A percentile compares a stretch with the other conserved stretches of the same genome.
Conservation (phyloP, 2,113 vertebrate species). For the Paradisaea rubra region DNA sequence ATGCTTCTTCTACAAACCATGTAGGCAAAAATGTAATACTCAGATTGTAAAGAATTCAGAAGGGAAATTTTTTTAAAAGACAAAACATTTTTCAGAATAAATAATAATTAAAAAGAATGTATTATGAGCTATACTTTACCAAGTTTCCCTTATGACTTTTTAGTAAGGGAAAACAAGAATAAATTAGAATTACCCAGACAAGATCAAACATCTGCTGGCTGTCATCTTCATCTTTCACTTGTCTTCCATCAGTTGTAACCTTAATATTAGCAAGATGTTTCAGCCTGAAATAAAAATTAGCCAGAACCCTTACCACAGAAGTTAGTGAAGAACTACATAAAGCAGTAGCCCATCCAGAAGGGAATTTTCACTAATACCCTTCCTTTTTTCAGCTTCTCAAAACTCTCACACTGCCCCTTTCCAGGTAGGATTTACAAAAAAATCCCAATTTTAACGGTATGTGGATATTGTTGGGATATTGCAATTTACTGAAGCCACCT, state of each 20-base stretch:
- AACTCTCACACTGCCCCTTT: neutral
- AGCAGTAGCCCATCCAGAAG: neutral
- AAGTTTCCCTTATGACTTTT: neutral
- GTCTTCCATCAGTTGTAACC: neutral
- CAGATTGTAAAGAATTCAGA: neutral
- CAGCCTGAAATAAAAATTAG: constrained; percentile 17
- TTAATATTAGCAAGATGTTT: constrained; percentile 28
- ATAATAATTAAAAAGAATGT: neutral
- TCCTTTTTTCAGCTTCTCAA: neutral
- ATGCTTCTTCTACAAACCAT: neutral
- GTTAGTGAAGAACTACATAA: neutral
- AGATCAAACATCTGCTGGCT: constrained; percentile 14
- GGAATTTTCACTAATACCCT: neutral
- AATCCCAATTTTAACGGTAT: neutral
- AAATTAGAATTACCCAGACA: constrained; percentile 26
- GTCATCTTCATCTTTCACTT: constrained; percentile 28
- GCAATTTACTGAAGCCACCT: neutral
- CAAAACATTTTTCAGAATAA: neutral
- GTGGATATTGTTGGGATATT: neutral
- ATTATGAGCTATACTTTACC: neutral
- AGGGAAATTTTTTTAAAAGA: neutral
- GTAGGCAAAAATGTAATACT: neutral
- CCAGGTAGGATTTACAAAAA: neutral
- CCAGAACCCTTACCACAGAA: neutral
- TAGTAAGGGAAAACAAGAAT: neutral